A percentile compares a stretch with the other conserved stretches of the same genome.
Conservation (phyloP, 2,797 vertebrate genomes). For the Micropoecilia bifurca region DNA sequence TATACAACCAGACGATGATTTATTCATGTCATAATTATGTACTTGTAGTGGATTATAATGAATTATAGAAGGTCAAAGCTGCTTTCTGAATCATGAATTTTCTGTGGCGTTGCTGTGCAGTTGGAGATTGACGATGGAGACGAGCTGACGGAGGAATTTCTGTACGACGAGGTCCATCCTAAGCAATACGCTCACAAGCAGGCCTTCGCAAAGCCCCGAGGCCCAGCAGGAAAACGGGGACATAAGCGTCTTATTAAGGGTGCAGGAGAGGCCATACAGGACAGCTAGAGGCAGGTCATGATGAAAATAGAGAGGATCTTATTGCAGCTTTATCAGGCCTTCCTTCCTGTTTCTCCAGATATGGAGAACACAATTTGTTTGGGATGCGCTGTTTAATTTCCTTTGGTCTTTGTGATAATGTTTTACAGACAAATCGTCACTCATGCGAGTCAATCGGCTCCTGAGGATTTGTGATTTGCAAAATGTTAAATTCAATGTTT, state of each 20-base stretch:
- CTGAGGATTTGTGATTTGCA: constrained; percentile 20
- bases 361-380: background rate
- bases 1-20: background rate
- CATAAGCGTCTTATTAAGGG: constrained; percentile 96
- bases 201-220: constrained; percentile 97
- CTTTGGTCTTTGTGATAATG: constrained; percentile 20
- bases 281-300: constrained; percentile 81
- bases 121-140: constrained; percentile 93
- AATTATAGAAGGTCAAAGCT: background rate
- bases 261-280: constrained; percentile 84
- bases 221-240: constrained; percentile 94
- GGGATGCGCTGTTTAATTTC: constrained; percentile 21
- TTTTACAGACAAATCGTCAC: constrained; percentile 14
- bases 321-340: constrained; percentile 11
- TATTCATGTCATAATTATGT: constrained; percentile 8
- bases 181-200: constrained; percentile 95
- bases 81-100: background rate
- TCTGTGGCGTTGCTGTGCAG: constrained; percentile 69
- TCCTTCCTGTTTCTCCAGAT: constrained; percentile 14
- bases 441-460: constrained; percentile 24
- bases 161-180: constrained; percentile 97
- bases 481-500: constrained; percentile 54
- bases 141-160: constrained; percentile 92
- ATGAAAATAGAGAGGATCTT: background rate
- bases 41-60: background rate